Evolutionary conservation across 2,888 invertebrate species (phyloP), one percentile per base, ranked within the genome.

Genomic region (Conistra vaccinii): DNA sequence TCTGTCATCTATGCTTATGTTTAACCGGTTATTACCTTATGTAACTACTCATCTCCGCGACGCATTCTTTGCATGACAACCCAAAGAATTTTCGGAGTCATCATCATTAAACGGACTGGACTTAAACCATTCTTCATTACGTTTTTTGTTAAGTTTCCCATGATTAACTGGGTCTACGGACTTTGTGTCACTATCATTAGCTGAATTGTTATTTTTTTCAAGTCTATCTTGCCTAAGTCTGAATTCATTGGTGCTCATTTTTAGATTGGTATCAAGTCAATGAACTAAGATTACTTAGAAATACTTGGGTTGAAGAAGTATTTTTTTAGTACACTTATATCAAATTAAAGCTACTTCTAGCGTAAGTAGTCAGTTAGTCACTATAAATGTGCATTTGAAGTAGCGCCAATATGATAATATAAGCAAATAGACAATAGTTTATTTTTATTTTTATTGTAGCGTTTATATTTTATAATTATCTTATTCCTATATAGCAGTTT

Each of bases 41-140:
- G 90, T 92, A 94, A 94, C 93, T 90, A 91, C 91, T 90, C 92
- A 91, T 93, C 92, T 93, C 92, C 90, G 89, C 87, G 89, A 89
- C 88, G 91, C 94, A 95, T 95, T 95, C 94, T 91, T 92, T 79
- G 91, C 90, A 89, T 93, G 91, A 91, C 92, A 90, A 87, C 87
- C 85, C 74, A 82, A 91, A 90, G 91, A 93, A 91, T 92, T 88
- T 90, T 87, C 78, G 85, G 76, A 90, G 90, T 92, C 93, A 95
- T 95, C 93, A 94, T 92, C 93, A 94, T 94, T 93, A 93, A 90
- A 89, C 87, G 81, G 83, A 86, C 88, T 87, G 84, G 86, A 67
- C 80, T 87, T 85, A 80, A 88, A 87, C 84, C 88, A 86, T 88
- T 89, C 87, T 89, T 91, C 88, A 89, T 89, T 89, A 87, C 69